Percentiles rank a stretch among this genome's conserved stretches.
phyloP scores from a whole-genome alignment of 2,113 vertebrate genomes.

The Cryptotis parvus region DNA sequence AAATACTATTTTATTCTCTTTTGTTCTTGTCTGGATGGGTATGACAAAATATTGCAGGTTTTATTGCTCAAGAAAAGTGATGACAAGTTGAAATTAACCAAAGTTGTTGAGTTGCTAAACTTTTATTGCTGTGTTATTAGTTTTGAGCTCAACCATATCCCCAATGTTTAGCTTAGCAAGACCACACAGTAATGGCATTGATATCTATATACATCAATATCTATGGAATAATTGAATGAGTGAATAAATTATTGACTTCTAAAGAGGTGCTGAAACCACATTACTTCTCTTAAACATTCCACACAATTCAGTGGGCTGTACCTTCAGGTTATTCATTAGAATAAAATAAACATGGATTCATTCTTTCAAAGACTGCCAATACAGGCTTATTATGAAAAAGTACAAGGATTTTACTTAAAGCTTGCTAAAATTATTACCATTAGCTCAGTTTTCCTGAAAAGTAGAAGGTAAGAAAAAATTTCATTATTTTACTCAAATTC shows the following conservation, averaged over 20 bases:
- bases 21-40: not conserved
- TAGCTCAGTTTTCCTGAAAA: not conserved
- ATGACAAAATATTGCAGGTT: not conserved
- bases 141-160: not conserved
- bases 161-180: too few relatives aligned
- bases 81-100: slow-evolving; percentile 11
- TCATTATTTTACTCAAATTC: not conserved
- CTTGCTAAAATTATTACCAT: not conserved
- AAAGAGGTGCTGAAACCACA: not conserved
- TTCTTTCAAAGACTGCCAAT: not conserved
- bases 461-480: not conserved
- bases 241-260: not conserved
- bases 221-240: not conserved
- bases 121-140: not conserved
- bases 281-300: not conserved
- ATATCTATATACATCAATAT: not conserved
- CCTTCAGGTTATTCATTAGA: not conserved
- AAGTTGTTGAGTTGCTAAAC: not conserved
- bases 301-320: not conserved
- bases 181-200: not conserved
- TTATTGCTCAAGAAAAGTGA: not conserved
- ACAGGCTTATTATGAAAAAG: not conserved
- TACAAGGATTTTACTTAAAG: too few relatives aligned
- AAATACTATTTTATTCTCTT: not conserved
- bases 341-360: not conserved